Evolutionary conservation across 2,797 vertebrate species (phyloP), one percentile per base, ranked within the genome.

Genomic region (Peromyscus aztecus): DNA sequence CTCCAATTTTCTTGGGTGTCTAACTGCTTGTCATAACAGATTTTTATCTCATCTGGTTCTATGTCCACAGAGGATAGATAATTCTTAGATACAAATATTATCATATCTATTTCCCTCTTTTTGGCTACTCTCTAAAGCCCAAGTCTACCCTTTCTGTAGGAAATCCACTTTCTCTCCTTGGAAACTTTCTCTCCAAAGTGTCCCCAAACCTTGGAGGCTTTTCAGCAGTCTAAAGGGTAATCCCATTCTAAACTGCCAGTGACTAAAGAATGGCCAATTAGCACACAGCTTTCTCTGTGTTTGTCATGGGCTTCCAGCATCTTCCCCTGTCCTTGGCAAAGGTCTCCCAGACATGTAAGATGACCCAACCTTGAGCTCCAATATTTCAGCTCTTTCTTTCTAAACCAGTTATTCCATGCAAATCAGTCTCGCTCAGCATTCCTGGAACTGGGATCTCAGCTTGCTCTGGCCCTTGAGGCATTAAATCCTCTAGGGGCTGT

Each of bases 81-180:
- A 63, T 37, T 65, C 46, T 85, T 81, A 77, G 16, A 85, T 93
- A 31, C 37, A 95, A 94, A 90, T 87, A 59, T n/a, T 95, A 49
- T 77, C 67, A 88, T 2, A 52, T 65, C 19, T 83, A 40, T 94
- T 93, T 80, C 17, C 52, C 34, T 34, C 76, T 92, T 57, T 77
- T 55, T 17, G 40, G 13, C 61, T 75, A 82, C 78, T 94, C 59
- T 6, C 9, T 61, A 40, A 75, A 87, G 34, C 10, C 23, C 31
- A 49, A 40, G 37, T 2, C n/a, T 65, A n/a, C n/a, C n/a, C 24
- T 92, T 89, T 81, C 46, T 57, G 40, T 43, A 71, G 59, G 27
- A 95, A 97, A 73, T 80, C 14, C 13, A 71, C n/a, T 87, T 17
- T 87, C 43, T 29, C 19, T 95, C 27, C 31, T 73, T 89, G 57